Evolutionary conservation across 2,888 invertebrate genomes (phyloP), one percentile per base, ranked within the genome.

Genomic region (Ceriagrion tenellum): DNA sequence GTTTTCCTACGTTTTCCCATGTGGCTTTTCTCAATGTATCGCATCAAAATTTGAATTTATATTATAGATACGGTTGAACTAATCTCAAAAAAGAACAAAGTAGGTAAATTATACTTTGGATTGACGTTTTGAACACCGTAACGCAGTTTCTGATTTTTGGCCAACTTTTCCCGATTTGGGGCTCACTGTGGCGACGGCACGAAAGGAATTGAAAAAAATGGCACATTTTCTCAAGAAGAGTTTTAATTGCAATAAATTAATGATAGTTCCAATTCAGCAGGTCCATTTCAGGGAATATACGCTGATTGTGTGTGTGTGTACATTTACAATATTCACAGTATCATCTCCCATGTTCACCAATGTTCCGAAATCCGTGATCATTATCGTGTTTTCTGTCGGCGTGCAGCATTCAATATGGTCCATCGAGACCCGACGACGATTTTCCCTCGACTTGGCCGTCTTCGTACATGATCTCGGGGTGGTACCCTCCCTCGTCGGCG

Each of bases 381-480:
- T 20, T 59, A 6, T 59, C 59, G 59, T 59, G 59, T 69, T 69
- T 81, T 26, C 16, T 16, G 2, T 81, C 18, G 30, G 2, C 69
- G 13, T 0, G n/a, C 20, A 13, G 35, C 35, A 18, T 35, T 81
- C 81, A 81, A 18, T 81, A 81, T 16, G 81, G 81, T 81, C 81
- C 81, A 3, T 30, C 12, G 26, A 30, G 30, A 0, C 26, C 81
- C 35, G 30, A 35, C 16, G n/a, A n/a, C n/a, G n/a, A n/a, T 30
- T 59, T 81, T 0, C 93, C 89, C 88, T 59, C 90, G 59, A 23
- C 63, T 95, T 90, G 90, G 26, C 95, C 95, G 3, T 95, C 91
- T 3, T 98, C 98, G 96, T 98, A 98, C 0, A 98, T 97, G 95
- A 98, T 97, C 97, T 97, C 97, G 30, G 98, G 98, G 95, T 97